Percentiles rank a stretch among this genome's conserved stretches.
Conservation (phyloP, 2,113 vertebrate genomes). For the Leptosomus discolor region DNA sequence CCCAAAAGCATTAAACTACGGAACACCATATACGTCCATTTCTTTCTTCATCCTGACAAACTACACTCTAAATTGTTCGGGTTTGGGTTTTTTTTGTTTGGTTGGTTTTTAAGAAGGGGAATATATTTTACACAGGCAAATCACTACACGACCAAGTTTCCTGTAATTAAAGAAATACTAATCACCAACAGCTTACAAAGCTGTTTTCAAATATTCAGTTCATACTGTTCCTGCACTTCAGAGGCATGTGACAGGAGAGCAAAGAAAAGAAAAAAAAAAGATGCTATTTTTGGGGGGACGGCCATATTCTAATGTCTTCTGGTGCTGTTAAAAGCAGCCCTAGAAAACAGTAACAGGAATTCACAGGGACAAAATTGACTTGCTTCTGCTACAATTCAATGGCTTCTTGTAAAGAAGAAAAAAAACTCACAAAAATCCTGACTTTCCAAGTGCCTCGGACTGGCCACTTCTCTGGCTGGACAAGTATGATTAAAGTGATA, state of each 20-base stretch:
- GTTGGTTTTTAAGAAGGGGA: not conserved
- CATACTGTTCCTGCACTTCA: not conserved
- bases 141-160: not conserved
- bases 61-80: not conserved
- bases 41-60: not conserved
- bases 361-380: not conserved
- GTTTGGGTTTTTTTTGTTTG: not conserved
- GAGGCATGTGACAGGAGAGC: not conserved
- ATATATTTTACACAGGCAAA: not conserved
- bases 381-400: not conserved
- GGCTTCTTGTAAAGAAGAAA: not conserved
- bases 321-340: not conserved
- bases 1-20: not conserved
- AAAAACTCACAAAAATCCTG: not conserved
- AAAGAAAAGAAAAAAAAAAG: not conserved
- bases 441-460: not conserved
- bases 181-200: not conserved
- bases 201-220: not conserved
- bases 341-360: not conserved
- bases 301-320: not conserved
- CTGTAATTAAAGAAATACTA: not conserved
- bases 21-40: not conserved
- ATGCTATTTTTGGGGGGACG: not conserved
- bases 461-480: not conserved
- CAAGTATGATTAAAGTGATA: not conserved